Conservation (phyloP, 2,797 vertebrate genomes). For the Hoplostethus atlanticus region DNA sequence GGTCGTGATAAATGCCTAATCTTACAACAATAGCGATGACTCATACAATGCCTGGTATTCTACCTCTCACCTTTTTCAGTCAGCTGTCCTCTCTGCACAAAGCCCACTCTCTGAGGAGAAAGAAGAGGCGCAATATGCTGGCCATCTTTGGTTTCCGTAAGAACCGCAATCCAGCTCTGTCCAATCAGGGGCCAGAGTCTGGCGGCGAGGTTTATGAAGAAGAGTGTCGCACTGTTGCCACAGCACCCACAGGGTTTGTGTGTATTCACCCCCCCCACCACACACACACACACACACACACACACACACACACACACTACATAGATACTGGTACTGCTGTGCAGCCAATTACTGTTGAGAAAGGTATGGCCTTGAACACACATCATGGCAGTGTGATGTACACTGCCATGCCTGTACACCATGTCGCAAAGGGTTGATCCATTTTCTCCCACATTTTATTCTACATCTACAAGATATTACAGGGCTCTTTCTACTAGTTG, state of each 20-base stretch:
- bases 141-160: constrained; percentile 85
- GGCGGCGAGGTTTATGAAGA: constrained; percentile 75
- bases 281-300: constrained; percentile 7
- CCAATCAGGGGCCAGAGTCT: constrained; percentile 71
- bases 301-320: neutral
- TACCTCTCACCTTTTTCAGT: constrained; percentile 61
- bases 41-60: constrained; percentile 5
- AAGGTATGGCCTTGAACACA: constrained; percentile 29
- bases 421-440: neutral
- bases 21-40: constrained; percentile 8
- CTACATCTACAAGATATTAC: neutral
- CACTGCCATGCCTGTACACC: neutral
- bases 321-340: neutral
- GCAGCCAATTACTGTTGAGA: constrained; percentile 6
- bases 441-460: constrained; percentile 8
- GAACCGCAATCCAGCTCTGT: constrained; percentile 77
- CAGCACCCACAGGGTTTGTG: constrained; percentile 77
- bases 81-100: constrained; percentile 84
- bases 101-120: constrained; percentile 84
- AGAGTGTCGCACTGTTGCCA: constrained; percentile 76
- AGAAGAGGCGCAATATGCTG: constrained; percentile 83
- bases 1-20: constrained; percentile 18
- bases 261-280: constrained; percentile 6
- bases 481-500: constrained; percentile 10
- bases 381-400: constrained; percentile 9